phyloP scores from a whole-genome alignment of 2,888 invertebrate genomes.

The Myopa tessellatipennis region DNA sequence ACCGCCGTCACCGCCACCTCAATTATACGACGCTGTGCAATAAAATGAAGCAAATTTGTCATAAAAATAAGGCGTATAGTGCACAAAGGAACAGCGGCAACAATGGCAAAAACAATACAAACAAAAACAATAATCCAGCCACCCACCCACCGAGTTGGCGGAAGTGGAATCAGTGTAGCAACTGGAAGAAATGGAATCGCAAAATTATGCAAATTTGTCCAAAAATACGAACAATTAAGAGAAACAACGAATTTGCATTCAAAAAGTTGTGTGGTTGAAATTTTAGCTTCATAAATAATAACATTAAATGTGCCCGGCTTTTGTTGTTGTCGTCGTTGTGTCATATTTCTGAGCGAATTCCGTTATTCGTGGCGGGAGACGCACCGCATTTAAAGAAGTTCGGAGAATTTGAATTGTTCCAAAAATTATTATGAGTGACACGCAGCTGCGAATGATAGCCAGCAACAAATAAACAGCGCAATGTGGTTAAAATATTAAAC shows the following conservation, averaged over 20 bases:
- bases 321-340: not conserved
- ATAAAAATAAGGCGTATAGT: not conserved
- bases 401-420: not conserved
- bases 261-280: not conserved
- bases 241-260: conserved; percentile 21
- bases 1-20: not conserved
- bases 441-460: not conserved
- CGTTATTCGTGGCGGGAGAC: too few relatives aligned
- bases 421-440: not conserved
- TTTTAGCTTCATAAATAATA: not conserved
- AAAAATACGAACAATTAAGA: conserved; percentile 26
- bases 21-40: not conserved
- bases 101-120: not conserved
- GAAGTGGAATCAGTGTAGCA: not conserved
- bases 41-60: not conserved
- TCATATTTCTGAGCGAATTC: too few relatives aligned
- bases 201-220: conserved; percentile 24
- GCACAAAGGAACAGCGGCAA: not conserved
- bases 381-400: too few relatives aligned
- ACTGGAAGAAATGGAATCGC: conserved; percentile 15
- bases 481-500: too few relatives aligned
- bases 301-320: not conserved
- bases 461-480: too few relatives aligned
- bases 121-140: not conserved
- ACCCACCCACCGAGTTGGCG: not conserved